Conservation (phyloP, 37 sponge, comb jelly and placozoan genomes). For the Hexactinellida sp. region DNA sequence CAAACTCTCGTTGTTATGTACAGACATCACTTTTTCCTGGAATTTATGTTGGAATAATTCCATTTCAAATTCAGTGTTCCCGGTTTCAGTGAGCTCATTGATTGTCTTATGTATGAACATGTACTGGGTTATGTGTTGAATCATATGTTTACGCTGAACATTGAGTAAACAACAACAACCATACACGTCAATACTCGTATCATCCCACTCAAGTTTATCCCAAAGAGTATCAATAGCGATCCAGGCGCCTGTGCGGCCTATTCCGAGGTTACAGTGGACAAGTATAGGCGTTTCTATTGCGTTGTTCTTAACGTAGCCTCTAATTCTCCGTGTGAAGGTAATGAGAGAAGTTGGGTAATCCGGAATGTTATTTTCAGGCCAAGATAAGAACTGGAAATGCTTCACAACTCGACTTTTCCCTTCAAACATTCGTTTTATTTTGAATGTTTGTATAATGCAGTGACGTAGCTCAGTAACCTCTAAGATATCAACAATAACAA, state of each 20-base stretch:
- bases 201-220: slow-evolving; percentile 8
- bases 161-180: not conserved
- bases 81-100: not conserved
- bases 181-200: not conserved
- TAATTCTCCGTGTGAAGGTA: not conserved
- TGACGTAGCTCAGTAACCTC: slow-evolving; percentile 22
- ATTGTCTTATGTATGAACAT: not conserved
- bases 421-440: slow-evolving; percentile 24
- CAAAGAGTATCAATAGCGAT: slow-evolving; percentile 2
- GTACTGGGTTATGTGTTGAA: not conserved
- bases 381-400: slow-evolving; percentile 30
- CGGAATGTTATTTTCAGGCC: slow-evolving; percentile 20
- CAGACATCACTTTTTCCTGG: not conserved
- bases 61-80: slow-evolving; percentile 8
- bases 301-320: not conserved
- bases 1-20: not conserved
- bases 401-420: slow-evolving; percentile 12
- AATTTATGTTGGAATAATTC: not conserved
- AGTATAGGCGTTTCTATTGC: not conserved
- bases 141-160: not conserved
- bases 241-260: not conserved
- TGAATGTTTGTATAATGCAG: slow-evolving; percentile 20
- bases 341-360: not conserved
- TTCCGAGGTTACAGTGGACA: not conserved
- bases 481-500: slow-evolving; percentile 16